These are phyloP conservation scores for Myotis pilosus DNA, from an alignment of 2,797 vertebrate species.

Conservation along the genomic window DNA sequence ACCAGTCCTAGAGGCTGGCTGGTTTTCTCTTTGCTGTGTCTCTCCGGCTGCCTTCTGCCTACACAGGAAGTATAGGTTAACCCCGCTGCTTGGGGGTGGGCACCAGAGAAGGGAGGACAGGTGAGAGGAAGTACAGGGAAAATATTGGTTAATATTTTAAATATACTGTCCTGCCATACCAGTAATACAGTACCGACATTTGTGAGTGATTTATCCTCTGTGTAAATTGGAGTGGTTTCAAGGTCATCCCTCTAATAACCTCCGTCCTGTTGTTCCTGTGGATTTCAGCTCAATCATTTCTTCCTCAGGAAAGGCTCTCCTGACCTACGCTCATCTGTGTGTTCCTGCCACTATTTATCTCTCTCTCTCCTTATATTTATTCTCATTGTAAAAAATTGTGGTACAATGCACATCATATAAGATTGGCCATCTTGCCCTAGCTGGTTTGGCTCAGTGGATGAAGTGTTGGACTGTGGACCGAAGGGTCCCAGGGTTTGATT, in stretches of 20 bases:
- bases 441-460: no score
- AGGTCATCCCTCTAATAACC: constrained; percentile 54
- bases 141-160: constrained; percentile 48
- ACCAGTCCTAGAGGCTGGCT: not conserved
- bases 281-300: constrained; percentile 30
- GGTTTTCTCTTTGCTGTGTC: not conserved
- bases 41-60: not conserved
- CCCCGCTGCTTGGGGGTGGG: not conserved
- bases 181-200: constrained; percentile 34
- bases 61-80: not conserved
- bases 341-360: not conserved
- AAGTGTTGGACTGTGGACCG: no score
- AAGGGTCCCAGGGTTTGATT: no score
- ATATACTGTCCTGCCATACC: constrained; percentile 28
- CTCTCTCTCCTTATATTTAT: not conserved
- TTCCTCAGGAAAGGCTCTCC: constrained; percentile 28
- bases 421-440: not conserved
- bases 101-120: not conserved
- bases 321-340: not conserved
- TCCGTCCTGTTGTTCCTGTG: constrained; percentile 7
- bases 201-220: constrained; percentile 61
- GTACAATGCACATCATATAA: not conserved
- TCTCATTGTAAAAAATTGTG: not conserved
- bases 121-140: constrained; percentile 11
- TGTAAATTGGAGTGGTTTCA: constrained; percentile 48